Percentiles rank a stretch among this genome's conserved stretches.
These are phyloP conservation scores for Hycleus phaleratus DNA, from an alignment of 1,140 invertebrate genomes.

Conservation along the genomic window DNA sequence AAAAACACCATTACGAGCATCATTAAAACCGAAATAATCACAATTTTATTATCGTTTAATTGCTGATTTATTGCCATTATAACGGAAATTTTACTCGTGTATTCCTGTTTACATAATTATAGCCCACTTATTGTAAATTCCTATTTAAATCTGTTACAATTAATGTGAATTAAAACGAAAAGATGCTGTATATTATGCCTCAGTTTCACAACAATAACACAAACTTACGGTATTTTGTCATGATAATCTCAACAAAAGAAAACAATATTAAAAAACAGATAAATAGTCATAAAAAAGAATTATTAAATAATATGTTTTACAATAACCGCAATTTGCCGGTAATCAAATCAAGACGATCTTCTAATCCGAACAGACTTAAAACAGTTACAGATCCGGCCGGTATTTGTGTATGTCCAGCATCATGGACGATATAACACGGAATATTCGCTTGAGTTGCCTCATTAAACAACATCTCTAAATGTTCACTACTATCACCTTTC, in stretches of 20 bases:
- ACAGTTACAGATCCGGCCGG: constrained; percentile 45
- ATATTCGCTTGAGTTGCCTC: constrained; percentile 45
- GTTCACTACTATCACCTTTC: constrained; percentile 48
- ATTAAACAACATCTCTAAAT: constrained; percentile 47
- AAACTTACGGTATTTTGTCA: background rate
- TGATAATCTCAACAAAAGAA: background rate
- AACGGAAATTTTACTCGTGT: too few relatives aligned
- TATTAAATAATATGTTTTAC: constrained; percentile 18
- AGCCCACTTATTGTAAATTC: too few relatives aligned
- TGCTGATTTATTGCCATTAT: too few relatives aligned
- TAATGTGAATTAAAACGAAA: too few relatives aligned
- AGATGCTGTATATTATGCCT: too few relatives aligned
- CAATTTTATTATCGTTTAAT: too few relatives aligned
- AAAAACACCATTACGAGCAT: too few relatives aligned
- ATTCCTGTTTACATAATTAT: too few relatives aligned
- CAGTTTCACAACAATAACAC: background rate
- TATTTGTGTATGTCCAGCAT: constrained; percentile 58
- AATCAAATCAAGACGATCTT: constrained; percentile 42
- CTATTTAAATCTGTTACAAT: too few relatives aligned
- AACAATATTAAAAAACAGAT: background rate
- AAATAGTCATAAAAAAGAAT: background rate
- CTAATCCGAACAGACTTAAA: constrained; percentile 44
- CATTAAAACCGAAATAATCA: too few relatives aligned
- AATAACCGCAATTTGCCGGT: constrained; percentile 44
- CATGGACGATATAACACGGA: constrained; percentile 51